Conservation (phyloP, 2,888 invertebrate genomes). For the Maniola hyperantus region DNA sequence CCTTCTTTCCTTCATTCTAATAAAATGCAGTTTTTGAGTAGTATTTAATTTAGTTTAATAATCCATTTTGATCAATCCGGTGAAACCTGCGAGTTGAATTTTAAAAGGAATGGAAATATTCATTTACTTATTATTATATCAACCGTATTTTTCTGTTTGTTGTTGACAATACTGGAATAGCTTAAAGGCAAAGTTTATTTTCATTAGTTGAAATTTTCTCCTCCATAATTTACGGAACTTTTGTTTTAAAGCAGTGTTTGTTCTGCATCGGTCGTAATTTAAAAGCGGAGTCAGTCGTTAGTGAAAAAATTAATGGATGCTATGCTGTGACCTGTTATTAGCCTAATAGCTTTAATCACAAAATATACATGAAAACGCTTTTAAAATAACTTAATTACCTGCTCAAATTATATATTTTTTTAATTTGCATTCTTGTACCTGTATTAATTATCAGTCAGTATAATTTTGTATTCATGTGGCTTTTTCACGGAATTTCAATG, state of each 20-base stretch:
- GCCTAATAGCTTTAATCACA: conserved; percentile 39
- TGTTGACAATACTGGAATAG: conserved; percentile 22
- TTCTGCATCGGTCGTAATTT: conserved; percentile 25
- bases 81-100: no score
- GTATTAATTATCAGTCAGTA: not conserved
- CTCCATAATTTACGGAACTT: conserved; percentile 24
- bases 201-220: conserved; percentile 26
- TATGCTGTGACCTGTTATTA: conserved; percentile 38
- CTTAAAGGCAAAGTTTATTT: conserved; percentile 25
- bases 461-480: not conserved
- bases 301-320: conserved; percentile 32
- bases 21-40: no score
- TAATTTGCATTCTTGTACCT: not conserved
- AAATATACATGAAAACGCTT: conserved; percentile 49
- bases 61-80: no score
- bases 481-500: not conserved
- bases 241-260: conserved; percentile 27
- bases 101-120: no score
- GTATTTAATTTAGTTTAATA: no score
- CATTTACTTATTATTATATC: not conserved
- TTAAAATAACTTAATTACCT: conserved; percentile 36
- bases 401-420: not conserved
- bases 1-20: no score
- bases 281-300: conserved; percentile 28
- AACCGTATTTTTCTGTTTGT: conserved; percentile 2